Evolutionary conservation across 2,797 vertebrate genomes (phyloP).

Genomic region (Neostethus bicornis): DNA sequence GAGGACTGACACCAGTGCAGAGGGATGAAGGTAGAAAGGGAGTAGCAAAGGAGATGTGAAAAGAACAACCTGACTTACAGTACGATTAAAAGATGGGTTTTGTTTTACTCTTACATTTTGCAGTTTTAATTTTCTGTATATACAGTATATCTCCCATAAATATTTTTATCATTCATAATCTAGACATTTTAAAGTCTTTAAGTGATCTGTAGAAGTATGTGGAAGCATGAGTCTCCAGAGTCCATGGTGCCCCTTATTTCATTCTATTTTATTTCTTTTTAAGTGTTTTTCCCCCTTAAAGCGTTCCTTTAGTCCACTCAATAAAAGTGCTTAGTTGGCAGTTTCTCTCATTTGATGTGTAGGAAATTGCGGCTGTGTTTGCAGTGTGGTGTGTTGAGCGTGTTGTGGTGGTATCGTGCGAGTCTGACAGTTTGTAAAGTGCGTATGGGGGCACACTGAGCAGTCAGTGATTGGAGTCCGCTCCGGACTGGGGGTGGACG

Average conservation of each 20-base stretch:
- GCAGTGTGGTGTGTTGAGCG: slow-evolving; percentile 14
- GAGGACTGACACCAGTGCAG: slow-evolving; percentile 63
- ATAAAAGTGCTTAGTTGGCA: slow-evolving; percentile 82
- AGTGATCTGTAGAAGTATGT: slow-evolving; percentile 60
- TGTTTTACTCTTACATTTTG: slow-evolving; percentile 1
- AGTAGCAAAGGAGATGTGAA: slow-evolving; percentile 39
- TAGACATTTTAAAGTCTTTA: slow-evolving; percentile 50
- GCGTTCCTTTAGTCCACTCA: slow-evolving; percentile 77
- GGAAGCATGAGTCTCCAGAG: slow-evolving; percentile 59
- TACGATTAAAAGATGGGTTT: slow-evolving; percentile 15
- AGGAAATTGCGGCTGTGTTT: slow-evolving; percentile 59
- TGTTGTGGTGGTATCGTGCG: slow-evolving; percentile 32
- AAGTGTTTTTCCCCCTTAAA: slow-evolving; percentile 74
- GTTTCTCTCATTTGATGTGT: slow-evolving; percentile 75
- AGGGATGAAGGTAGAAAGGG: slow-evolving; percentile 52
- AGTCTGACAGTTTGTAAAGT: slow-evolving; percentile 72
- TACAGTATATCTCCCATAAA: slow-evolving; percentile 4
- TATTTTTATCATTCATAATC: slow-evolving; percentile 14
- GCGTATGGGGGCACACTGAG: slow-evolving; percentile 53
- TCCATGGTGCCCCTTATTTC: slow-evolving; percentile 45
- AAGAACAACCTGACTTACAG: slow-evolving; percentile 54
- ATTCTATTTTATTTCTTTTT: slow-evolving; percentile 65
- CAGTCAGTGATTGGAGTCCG: slow-evolving; percentile 60
- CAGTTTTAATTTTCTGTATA: neutral
- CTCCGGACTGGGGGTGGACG: slow-evolving; percentile 66